Percentiles rank a stretch among this genome's conserved stretches.
phyloP scores from a whole-genome alignment of 2,888 invertebrate genomes.

The Sepioteuthis lessoniana region DNA sequence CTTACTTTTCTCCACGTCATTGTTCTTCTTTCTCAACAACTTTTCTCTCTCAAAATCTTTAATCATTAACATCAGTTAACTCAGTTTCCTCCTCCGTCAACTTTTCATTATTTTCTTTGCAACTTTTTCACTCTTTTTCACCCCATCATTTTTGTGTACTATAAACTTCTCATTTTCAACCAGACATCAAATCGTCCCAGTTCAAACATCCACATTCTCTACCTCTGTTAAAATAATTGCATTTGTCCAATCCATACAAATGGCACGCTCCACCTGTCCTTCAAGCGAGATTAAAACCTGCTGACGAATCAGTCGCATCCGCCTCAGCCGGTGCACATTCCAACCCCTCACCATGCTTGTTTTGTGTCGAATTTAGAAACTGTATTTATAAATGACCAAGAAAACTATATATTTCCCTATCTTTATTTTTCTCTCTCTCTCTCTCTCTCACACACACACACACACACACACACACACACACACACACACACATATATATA shows the following conservation, averaged over 20 bases:
- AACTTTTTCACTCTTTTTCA: background rate
- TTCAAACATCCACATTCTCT: background rate
- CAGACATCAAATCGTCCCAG: background rate
- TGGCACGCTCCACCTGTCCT: background rate
- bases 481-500: background rate
- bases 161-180: background rate
- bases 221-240: background rate
- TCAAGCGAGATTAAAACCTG: background rate
- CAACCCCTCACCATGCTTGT: background rate
- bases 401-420: no score
- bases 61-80: no score
- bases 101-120: background rate
- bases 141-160: background rate
- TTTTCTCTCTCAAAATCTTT: background rate
- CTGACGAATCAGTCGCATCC: background rate
- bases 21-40: no score
- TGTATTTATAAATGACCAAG: background rate
- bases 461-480: no score
- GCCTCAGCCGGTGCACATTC: background rate
- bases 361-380: background rate
- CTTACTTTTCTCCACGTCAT: no score
- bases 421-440: no score
- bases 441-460: no score
- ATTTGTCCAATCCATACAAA: constrained; percentile 2
- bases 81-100: background rate